Base-by-base conservation (phyloP, 2,797 vertebrate genomes). In the Leptoclinus maculatus region DNA sequence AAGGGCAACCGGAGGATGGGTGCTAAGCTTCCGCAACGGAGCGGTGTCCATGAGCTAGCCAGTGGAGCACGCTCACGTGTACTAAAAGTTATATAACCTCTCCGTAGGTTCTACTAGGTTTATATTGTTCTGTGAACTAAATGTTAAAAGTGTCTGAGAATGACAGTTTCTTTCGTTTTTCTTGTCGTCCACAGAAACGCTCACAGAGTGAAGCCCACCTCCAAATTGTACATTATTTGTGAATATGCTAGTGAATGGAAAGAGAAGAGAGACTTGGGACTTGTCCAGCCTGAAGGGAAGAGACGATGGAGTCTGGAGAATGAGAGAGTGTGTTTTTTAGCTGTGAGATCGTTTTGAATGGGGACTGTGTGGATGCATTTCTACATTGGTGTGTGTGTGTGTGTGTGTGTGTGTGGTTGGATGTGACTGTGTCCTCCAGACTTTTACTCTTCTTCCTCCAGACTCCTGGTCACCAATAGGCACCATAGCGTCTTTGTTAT, bases 191-290 rank as follows among this genome's bases (percentile, higher is more conserved):
- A 79, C 93, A 96, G 95, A 96, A 91, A 89, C 62, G 27, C 45
- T 47, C 68, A 49, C 73, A 21, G 78, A 73, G 78, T 74, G 87
- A 91, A 86, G 83, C 83, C 83, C 82, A 73, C 83, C 84, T 89
- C 89, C 84, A 85, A 92, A 88, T 92, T 96, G 95, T 96, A 95
- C 87, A 95, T 95, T 95, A 92, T 85, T 93, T 96, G 95, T 96
- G 94, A 96, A 96, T 95, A 96, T 89, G 90, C 86, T 88, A 86
- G 91, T 91, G 90, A 94, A 92, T 90, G 89, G 80, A 92, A 91
- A 90, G 81, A 90, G 79, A 88, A 67, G 83, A 89, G 81, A 87
- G 82, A 88, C 77, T 71, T 64, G 77, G 71, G 72, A 85, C 78
- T 80, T 70, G 74, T 27, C 76, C 80, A 47, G 83, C 72, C 79